Base-by-base conservation (phyloP, 2,888 invertebrate species). In the Lochmaea crataegi region DNA sequence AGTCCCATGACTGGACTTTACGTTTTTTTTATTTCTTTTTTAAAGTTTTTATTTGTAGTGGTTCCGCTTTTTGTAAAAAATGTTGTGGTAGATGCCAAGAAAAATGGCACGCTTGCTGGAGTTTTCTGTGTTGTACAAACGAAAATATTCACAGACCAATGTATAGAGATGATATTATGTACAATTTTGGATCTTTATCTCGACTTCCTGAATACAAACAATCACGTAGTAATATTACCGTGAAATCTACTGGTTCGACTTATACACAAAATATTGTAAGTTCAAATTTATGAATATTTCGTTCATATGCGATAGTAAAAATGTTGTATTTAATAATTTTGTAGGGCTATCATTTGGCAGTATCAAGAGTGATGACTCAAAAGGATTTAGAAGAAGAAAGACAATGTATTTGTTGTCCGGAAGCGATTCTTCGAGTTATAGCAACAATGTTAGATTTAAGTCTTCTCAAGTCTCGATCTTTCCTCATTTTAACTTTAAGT, bases 141-240 rank as follows among this genome's bases (percentile, higher is more conserved):
- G 14, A 5, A 14, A 32, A 74, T 48, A 56, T 75, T 11, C 81
- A 80, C 67, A 80, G 85, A 76, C 93, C 93, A 0, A 86, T 94
- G 78, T 92, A 92, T 82, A 87, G 92, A 65, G 91, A 92, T 77
- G 94, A 94, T 82, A 92, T 94, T 67, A 93, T 93, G 85, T 94
- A 91, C 82, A 87, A 88, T 14, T 51, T 51, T n/a, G 84, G 82
- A 2, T 84, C 85, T 7, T 57, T 82, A 14, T 74, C 75, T 42
- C 65, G 64, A 4, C 32, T 80, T 11, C 76, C 80, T 9, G 76
- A 77, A 57, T 78, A 78, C 70, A 58, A 71, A 7, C 69, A 45
- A 53, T 26, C 65, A 6, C 75, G 38, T 64, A 53, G 66, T 9
- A 74, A 64, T 14, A 16, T 66, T 11, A 73, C 58, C 18, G 2